Base-by-base conservation (phyloP, 2,113 vertebrate genomes). In the Oreochromis spilurus region DNA sequence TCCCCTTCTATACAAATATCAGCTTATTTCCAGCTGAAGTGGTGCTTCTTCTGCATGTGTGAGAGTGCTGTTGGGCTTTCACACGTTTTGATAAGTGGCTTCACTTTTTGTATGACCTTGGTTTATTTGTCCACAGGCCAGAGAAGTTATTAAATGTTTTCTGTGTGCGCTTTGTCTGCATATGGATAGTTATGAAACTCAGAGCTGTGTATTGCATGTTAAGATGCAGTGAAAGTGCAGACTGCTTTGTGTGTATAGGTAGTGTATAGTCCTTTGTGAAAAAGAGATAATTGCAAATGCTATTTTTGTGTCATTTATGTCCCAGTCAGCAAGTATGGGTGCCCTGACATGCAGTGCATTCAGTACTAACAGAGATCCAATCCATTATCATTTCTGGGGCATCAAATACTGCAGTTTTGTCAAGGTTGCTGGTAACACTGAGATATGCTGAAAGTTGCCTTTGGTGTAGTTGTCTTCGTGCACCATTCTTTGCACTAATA, bases 1-100 rank as follows among this genome's bases (percentile, higher is more conserved):
- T 50, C 14, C 10, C 26, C 84, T 79, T 58, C 62, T 82, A 50
- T 54, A 82, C 75, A 84, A 84, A 91, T 86, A 91, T 88, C 85
- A 78, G 48, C 88, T 84, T 67, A 52, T 90, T 85, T 84, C 40
- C 87, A 55, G 62, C 60, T 34, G 50, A 84, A 90, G 75, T 17
- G n/a, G 62, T 9, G 67, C 78, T 72, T 87, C 31, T 79, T 79
- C 82, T 54, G 77, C 78, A 82, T 10, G 7, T 45, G 34, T 7
- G 12, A 34, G 34, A 87, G 87, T 75, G 85, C 83, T 82, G 5
- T 82, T 79, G 21, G 85, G 81, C 60, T 90, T 81, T 84, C 43
- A 89, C 77, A 82, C 55, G 57, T 77, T 77, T 65, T 87, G 84
- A 84, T 82, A 81, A 89, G 83, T 81, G 40, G 24, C 36, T 78